phyloP scores from a whole-genome alignment of 1,140 invertebrate genomes.

The Calliphora vicina region DNA sequence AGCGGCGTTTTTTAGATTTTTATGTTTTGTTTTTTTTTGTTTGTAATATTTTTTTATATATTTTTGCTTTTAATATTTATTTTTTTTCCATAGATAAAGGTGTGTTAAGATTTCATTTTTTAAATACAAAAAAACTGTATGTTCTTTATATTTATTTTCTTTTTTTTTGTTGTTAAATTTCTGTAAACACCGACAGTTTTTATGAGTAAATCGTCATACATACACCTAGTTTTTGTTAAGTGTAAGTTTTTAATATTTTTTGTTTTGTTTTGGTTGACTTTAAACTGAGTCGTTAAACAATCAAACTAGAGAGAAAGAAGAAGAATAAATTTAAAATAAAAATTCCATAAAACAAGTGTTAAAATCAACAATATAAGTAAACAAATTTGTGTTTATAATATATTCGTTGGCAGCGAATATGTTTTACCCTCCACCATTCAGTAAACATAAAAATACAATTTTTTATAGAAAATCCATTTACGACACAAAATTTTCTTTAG shows the following conservation, averaged over 20 bases:
- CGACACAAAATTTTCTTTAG: too few species aligned
- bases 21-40: background rate
- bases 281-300: constrained; percentile 6
- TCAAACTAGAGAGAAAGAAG: background rate
- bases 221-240: background rate
- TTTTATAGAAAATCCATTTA: too few species aligned
- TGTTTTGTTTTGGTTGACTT: background rate
- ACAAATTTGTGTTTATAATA: background rate
- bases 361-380: background rate
- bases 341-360: background rate
- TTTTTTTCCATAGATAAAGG: background rate
- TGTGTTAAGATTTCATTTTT: constrained; percentile 13
- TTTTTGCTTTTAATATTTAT: constrained; percentile 4
- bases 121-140: background rate
- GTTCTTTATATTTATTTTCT: constrained; percentile 1
- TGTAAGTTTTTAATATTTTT: background rate
- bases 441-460: too few species aligned
- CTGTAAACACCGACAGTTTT: background rate
- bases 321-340: background rate
- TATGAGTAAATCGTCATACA: background rate
- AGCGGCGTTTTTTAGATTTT: background rate
- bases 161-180: constrained; percentile 6
- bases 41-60: background rate
- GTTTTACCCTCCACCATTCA: too few species aligned
- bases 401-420: too few species aligned